Evolutionary conservation across 2,888 invertebrate species (phyloP), one percentile per base, ranked within the genome.

Genomic region (Apamea sordens): DNA sequence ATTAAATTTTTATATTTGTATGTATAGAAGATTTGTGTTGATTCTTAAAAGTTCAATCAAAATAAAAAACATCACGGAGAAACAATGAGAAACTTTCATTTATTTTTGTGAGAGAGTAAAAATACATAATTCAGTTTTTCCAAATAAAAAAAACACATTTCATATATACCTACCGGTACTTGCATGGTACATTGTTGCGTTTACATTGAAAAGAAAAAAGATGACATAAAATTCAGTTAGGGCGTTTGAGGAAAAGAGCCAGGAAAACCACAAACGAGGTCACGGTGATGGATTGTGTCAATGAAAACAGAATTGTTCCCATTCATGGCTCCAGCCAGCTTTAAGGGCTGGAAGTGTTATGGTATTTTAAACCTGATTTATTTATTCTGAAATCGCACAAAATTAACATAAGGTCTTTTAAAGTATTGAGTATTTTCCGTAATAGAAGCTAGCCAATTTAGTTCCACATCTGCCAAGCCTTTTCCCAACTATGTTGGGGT

Each of bases 191-290:
- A 59, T 53, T 28, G 28, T 75, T 18, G 21, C 59, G n/a, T 6
- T 47, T 61, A 28, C 47, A 44, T 41, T 71, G 47, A 53, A 79
- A 69, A 61, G 59, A 61, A 78, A 73, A 82, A 76, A 76, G 69
- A 76, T 76, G 73, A 70, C 64, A 81, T 41, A 32, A n/a, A 79
- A 79, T 24, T 50, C 44, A 68, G 41, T 69, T 6, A 61, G 56
- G 56, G 47, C 41, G 59, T 8, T 82, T 71, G 36, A 86, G 84
- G 84, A 84, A 84, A 84, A 82, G 10, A 28, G 59, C 21, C 59
- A 72, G 71, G 71, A 82, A 86, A 86, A 84, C 73, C 86, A 47
- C 56, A 59, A 73, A 63, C n/a, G 44, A 64, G 76, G 64, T 44
- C 36, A 18, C 59, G 10, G 41, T 56, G 76, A 86, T 53, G 28